A percentile compares a stretch with the other conserved stretches of the same genome.
phyloP scores from a whole-genome alignment of 2,797 vertebrate species.

The Thaleichthys pacificus region DNA sequence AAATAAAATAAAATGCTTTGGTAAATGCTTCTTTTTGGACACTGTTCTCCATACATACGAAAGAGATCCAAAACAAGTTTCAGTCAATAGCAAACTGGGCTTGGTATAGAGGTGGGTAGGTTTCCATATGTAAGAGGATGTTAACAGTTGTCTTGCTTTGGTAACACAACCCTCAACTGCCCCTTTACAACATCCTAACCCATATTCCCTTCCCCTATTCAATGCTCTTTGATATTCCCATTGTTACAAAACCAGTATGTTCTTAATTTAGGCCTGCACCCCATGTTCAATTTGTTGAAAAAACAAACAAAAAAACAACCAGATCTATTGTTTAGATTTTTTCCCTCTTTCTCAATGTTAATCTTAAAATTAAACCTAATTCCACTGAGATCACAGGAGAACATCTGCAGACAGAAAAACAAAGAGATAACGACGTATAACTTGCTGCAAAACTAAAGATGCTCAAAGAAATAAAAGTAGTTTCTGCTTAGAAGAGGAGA shows the following conservation, averaged over 20 bases:
- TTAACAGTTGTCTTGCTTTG: no score
- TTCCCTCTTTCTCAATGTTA: conserved; percentile 51
- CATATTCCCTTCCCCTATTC: conserved; percentile 35
- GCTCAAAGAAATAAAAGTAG: conserved; percentile 47
- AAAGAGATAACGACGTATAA: conserved; percentile 62
- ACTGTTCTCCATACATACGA: neutral
- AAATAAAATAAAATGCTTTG: no score
- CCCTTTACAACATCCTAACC: no score
- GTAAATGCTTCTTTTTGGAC: neutral
- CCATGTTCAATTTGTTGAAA: conserved; percentile 40
- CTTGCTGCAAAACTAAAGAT: conserved; percentile 38
- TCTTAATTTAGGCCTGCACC: conserved; percentile 46
- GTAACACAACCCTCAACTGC: no score
- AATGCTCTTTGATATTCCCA: conserved; percentile 57
- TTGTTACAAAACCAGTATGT: conserved; percentile 45
- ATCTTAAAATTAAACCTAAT: conserved; percentile 64
- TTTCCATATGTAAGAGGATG: no score
- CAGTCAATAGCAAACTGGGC: neutral
- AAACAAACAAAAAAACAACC: conserved; percentile 39
- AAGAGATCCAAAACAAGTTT: conserved; percentile 4
- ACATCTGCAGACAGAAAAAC: conserved; percentile 53
- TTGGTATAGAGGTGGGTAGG: no score
- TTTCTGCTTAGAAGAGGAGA: conserved; percentile 20
- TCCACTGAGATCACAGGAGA: conserved; percentile 58
- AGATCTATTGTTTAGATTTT: conserved; percentile 27